Evolutionary conservation across 2,888 invertebrate genomes (phyloP), one percentile per base, ranked within the genome.

Genomic region (Mechanitis messenoides): DNA sequence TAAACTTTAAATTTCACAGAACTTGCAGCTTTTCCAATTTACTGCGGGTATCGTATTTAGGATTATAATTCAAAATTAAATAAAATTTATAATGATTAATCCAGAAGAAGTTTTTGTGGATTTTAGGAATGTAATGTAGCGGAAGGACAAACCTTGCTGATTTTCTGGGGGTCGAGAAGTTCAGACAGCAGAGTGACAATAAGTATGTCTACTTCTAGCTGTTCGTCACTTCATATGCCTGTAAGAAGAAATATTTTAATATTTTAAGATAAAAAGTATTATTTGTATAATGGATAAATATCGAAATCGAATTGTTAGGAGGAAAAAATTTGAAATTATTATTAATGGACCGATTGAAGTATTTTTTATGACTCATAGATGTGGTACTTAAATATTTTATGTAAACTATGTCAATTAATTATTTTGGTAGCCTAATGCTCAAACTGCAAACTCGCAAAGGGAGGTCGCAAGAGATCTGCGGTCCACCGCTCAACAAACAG

Each of bases 131-230:
- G 84, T 72, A 76, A 84, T 77, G 84, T 80, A 60, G 78, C 76
- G 46, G 85, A 86, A 63, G 81, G 85, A 12, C 82, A 84, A 66
- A 86, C 85, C 3, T 67, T 87, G 71, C 71, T 86, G 71, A 84
- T 85, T 79, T 87, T 80, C 74, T 87, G 87, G 86, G 84, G 85
- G 68, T 74, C 77, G 69, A 74, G 76, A 55, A 75, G 75, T 68
- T 81, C 83, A 20, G 85, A 86, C 53, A 87, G 88, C 72, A 77
- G 79, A 61, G 75, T 77, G 55, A 87, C 87, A 11, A 79, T 84
- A 69, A 85, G 82, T 70, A 79, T 87, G 81, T 83, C 85, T 2
- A 77, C 80, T 0, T 87, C 88, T 6, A 88, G 85, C 66, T 81
- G 81, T 64, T 84, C 86, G 3, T 88, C 87, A 0, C 60, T 77